Evolutionary conservation across 2,888 invertebrate genomes (phyloP).

Genomic region (Ceraclea dissimilis): DNA sequence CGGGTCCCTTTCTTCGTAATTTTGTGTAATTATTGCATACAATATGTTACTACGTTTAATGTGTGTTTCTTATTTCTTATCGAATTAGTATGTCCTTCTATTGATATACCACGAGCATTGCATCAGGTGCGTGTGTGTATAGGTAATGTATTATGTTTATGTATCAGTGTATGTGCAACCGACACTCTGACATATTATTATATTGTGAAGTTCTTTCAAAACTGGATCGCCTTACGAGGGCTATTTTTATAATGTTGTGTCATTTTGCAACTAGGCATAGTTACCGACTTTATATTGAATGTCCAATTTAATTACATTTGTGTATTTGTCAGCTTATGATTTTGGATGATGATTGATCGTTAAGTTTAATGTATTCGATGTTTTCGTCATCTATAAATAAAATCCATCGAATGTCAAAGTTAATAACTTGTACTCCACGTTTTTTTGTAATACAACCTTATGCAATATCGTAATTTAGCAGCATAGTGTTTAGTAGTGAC

Average conservation of each 20-base stretch:
- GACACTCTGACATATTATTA: not conserved
- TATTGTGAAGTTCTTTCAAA: conserved; percentile 18
- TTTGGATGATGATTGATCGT: no score
- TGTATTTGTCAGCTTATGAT: no score
- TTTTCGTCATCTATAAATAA: not conserved
- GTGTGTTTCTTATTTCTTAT: no score
- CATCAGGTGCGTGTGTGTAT: no score
- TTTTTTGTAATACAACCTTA: not conserved
- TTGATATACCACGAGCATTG: not conserved
- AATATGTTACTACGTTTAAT: no score
- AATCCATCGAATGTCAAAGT: not conserved
- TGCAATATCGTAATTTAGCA: conserved; percentile 2
- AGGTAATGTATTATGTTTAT: not conserved
- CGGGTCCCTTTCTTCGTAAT: no score
- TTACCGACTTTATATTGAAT: no score
- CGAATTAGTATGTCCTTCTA: not conserved
- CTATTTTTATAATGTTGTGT: conserved; percentile 6
- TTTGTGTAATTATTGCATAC: no score
- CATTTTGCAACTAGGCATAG: no score
- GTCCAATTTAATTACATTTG: no score
- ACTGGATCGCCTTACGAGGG: conserved; percentile 22
- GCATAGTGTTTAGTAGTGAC: no score
- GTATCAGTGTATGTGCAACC: not conserved
- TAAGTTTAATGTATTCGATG: no score
- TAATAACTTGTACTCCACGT: not conserved